These are phyloP conservation scores for Dromiciops gliroides DNA, from an alignment of 2,113 vertebrate species.

Conservation along the genomic window DNA sequence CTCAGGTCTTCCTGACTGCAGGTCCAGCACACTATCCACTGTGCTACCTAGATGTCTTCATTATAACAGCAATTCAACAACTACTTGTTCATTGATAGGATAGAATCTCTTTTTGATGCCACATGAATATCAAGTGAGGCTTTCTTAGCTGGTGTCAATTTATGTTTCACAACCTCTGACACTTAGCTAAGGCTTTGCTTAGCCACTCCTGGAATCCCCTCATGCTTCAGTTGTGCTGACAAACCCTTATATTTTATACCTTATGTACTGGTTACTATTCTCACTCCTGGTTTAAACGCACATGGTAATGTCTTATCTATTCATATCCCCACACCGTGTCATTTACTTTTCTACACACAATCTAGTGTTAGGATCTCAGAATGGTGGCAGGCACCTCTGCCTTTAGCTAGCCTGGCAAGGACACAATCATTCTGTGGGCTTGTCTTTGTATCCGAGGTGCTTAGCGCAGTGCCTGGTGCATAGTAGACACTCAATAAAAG, in stretches of 20 bases:
- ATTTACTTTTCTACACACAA: neutral
- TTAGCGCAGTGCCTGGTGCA: neutral
- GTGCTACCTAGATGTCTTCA: neutral
- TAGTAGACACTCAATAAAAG: neutral
- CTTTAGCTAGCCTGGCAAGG: neutral
- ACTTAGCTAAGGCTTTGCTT: slow-evolving; percentile 7
- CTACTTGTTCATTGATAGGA: slow-evolving; percentile 20
- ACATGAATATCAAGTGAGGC: neutral
- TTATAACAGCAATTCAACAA: slow-evolving; percentile 31
- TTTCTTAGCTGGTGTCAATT: slow-evolving; percentile 13
- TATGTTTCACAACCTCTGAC: neutral
- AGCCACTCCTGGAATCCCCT: neutral
- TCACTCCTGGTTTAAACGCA: neutral
- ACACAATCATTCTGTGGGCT: neutral
- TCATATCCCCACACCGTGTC: neutral
- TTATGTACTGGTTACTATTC: slow-evolving; percentile 1
- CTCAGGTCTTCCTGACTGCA: neutral
- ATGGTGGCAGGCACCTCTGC: neutral
- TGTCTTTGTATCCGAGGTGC: neutral
- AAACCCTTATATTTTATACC: neutral
- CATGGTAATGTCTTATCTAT: neutral
- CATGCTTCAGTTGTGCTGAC: slow-evolving; percentile 2
- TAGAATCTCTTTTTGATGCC: slow-evolving; percentile 22
- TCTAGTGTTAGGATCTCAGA: neutral
- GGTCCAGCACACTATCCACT: neutral